Evolutionary conservation across 2,113 vertebrate species (phyloP).

Genomic region (Diadophis punctatus): DNA sequence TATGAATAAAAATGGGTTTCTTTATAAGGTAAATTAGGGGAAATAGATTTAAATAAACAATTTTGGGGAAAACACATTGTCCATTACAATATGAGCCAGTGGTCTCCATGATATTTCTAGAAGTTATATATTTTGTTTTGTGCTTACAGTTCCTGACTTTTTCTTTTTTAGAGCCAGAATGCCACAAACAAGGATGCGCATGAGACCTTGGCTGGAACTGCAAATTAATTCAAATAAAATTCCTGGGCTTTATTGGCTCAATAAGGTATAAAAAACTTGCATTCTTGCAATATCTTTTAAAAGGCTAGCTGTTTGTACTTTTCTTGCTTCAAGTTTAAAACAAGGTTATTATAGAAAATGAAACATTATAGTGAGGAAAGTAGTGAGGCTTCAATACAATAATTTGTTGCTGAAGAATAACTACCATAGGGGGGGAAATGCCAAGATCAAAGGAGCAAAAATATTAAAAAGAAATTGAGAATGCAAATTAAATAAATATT

Average conservation of each 20-base stretch:
- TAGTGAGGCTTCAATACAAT: neutral
- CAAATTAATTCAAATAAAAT: constrained; percentile 85
- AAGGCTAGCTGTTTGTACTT: neutral
- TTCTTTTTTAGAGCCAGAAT: constrained; percentile 68
- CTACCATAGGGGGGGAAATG: neutral
- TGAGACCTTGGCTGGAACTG: constrained; percentile 92
- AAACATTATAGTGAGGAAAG: neutral
- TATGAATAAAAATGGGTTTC: neutral
- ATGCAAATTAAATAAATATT: neutral
- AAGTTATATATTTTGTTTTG: neutral
- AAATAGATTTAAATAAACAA: neutral
- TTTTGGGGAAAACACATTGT: neutral
- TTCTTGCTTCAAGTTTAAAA: neutral
- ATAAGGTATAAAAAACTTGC: constrained; percentile 75
- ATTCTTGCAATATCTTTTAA: neutral
- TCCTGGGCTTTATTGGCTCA: constrained; percentile 84
- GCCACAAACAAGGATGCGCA: constrained; percentile 90
- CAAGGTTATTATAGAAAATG: neutral
- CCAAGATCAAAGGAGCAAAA: neutral
- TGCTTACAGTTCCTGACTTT: neutral
- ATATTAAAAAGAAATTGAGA: neutral
- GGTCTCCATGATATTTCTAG: neutral
- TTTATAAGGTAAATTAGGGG: neutral
- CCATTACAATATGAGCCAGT: neutral
- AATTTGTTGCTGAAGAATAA: neutral